Evolutionary conservation across 2,113 vertebrate species (phyloP).

Genomic region (Pithys albifrons): DNA sequence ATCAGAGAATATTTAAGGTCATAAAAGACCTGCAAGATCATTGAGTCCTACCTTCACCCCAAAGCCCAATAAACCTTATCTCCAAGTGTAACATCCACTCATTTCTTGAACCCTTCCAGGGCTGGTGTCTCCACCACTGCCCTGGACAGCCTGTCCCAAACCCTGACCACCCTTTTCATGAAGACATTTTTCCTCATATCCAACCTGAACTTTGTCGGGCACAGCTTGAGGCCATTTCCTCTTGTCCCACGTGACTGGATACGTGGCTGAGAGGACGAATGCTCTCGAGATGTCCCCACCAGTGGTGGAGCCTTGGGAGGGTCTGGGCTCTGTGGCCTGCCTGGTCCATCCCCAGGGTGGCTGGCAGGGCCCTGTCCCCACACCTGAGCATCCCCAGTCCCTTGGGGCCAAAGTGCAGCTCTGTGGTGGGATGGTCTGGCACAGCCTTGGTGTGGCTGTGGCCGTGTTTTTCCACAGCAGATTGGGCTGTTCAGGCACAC

Average conservation of each 20-base stretch:
- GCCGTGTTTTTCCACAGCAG: background rate
- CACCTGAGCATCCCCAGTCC: background rate
- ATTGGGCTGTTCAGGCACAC: background rate
- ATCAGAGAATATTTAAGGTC: background rate
- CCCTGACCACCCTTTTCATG: background rate
- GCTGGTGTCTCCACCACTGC: background rate
- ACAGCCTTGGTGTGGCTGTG: background rate
- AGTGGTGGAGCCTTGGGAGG: background rate
- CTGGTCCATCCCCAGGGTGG: fast-evolving
- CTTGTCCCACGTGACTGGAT: background rate
- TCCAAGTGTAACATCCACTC: background rate
- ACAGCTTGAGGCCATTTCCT: background rate
- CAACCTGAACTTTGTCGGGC: background rate
- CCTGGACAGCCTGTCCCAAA: background rate
- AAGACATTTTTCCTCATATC: background rate
- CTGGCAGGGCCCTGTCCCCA: background rate
- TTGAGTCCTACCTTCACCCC: background rate
- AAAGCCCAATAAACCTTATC: background rate
- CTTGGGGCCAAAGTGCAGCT: fast-evolving
- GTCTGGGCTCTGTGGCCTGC: background rate
- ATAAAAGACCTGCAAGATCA: background rate
- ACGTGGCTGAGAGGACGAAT: background rate
- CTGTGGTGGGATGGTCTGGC: background rate
- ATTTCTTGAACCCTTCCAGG: background rate
- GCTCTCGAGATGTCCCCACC: background rate